Base-by-base conservation (phyloP, 2,888 invertebrate species). In the Aspidapion aeneum region DNA sequence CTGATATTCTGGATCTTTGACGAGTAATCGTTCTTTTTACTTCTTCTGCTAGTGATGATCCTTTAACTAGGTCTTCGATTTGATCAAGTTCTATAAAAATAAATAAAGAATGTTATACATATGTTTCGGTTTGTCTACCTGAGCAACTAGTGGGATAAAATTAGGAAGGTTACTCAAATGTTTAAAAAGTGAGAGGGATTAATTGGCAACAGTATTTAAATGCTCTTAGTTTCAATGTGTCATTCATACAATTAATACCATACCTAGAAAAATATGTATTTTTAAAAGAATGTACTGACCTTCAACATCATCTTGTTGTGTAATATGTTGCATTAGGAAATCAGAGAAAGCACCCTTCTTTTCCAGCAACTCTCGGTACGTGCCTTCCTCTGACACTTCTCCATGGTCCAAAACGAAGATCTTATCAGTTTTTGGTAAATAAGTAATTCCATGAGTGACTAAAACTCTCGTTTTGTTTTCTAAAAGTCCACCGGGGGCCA, bases 1-100 rank as follows among this genome's bases (percentile, higher is more conserved):
- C 67, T 7, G 67, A 67, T 18, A 65, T 56, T 3, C 63, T 61
- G 9, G 67, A 65, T 57, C 87, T 81, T 51, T 86, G 87, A 68
- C 87, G 84, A 19, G 74, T 74, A 63, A 90, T 79, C 76, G 88
- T 87, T 72, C 85, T 84, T 70, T 87, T 83, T 70, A 90, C 81
- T 74, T 89, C 89, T 49, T 82, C 82, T 0, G 85, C 81, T 12
- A 87, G 87, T 1, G 62, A 55, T 68, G 86, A 87, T 55, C 82
- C 85, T 74, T 88, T 88, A 57, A 91, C 78, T 65, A 89, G 88
- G 72, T 88, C 87, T 75, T 90, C 90, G 63, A 91, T 86, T 75
- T 88, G 88, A 60, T 84, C 82, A 63, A 87, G 77, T 70, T 86
- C 86, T 77, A 72, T 65, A 72, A 64, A 62, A 61, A 57, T 21